Evolutionary conservation across 2,113 vertebrate species (phyloP), one percentile per base, ranked within the genome.

Genomic region (Australoheros scitulus): DNA sequence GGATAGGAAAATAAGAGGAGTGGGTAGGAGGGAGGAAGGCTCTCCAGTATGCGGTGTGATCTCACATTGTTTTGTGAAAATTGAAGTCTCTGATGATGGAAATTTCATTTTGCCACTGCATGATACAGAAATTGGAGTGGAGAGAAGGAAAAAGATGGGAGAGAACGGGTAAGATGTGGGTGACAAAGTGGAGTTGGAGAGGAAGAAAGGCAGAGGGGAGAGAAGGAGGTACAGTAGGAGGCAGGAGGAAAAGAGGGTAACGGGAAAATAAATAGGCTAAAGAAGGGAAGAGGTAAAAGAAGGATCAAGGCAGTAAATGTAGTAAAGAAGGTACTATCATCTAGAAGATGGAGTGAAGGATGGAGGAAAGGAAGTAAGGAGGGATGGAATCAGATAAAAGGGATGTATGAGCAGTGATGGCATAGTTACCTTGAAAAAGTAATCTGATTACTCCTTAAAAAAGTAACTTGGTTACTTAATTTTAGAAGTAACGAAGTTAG

Each of bases 1-100:
- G 47, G 22, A 20, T 36, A 13, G 26, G 52, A 70, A 36, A 1
- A 9, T 47, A 38, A 18, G 64, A 17, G 47, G 47, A 52, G 15
- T 52, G 50, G 50, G 50, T 18, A 7, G 50, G 50, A 52, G 17
- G 18, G 77, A 88, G 84, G 79, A 82, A 65, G 84, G 85, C 91
- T 94, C 79, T 92, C 80, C 85, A 88, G 72, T 76, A 82, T 90
- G 87, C 77, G 32, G 85, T 92, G 89, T 91, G 92, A 94, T 95
- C 94, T 91, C 80, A 50, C 87, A 79, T 90, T 93, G 88, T 94
- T 94, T 93, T 78, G 43, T 56, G 82, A 93, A 94, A 95, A 95
- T 94, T 93, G 75, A 93, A 50, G 94, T 91, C 81, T 88, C 94
- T 88, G 94, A 91, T 89, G 94, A 93, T 92, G 92, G 86, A 90